phyloP scores from a whole-genome alignment of 1,140 invertebrate species.

The Catajapyx aquilonaris region DNA sequence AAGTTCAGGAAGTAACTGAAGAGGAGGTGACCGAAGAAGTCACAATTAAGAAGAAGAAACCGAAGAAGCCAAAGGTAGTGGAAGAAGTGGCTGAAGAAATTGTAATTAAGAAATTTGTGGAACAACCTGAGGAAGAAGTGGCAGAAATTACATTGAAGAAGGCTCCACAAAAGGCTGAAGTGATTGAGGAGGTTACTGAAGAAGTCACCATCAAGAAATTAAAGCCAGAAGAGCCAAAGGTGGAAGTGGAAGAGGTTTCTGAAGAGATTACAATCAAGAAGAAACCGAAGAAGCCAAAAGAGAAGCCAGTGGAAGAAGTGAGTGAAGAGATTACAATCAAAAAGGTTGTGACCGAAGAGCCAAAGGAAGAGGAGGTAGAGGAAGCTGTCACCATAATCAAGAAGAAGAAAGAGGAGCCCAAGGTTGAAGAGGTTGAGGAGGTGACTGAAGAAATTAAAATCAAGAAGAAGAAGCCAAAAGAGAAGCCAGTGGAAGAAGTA shows the following conservation, averaged over 20 bases:
- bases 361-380: conserved; percentile 11
- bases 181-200: conserved; percentile 30
- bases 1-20: conserved; percentile 9
- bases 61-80: conserved; percentile 12
- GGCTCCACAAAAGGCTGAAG: conserved; percentile 27
- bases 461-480: conserved; percentile 12
- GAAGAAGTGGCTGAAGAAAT: conserved; percentile 28
- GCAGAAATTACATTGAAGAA: conserved; percentile 31
- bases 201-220: conserved; percentile 39
- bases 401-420: conserved; percentile 10
- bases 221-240: conserved; percentile 37
- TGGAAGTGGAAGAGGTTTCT: conserved; percentile 14
- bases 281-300: conserved; percentile 9
- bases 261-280: conserved; percentile 19
- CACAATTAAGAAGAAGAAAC: conserved; percentile 8
- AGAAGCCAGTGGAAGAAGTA: conserved; percentile 12
- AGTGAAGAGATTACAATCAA: not conserved
- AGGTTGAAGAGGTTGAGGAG: conserved; percentile 15
- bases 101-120: conserved; percentile 26
- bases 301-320: conserved; percentile 7
- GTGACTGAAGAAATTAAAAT: conserved; percentile 17
- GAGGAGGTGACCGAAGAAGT: conserved; percentile 11
- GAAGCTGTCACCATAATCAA: conserved; percentile 10
- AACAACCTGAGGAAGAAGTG: conserved; percentile 14
- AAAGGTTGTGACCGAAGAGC: conserved; percentile 10